Conservation (phyloP, 2,888 invertebrate genomes). For the Seira ritae region DNA sequence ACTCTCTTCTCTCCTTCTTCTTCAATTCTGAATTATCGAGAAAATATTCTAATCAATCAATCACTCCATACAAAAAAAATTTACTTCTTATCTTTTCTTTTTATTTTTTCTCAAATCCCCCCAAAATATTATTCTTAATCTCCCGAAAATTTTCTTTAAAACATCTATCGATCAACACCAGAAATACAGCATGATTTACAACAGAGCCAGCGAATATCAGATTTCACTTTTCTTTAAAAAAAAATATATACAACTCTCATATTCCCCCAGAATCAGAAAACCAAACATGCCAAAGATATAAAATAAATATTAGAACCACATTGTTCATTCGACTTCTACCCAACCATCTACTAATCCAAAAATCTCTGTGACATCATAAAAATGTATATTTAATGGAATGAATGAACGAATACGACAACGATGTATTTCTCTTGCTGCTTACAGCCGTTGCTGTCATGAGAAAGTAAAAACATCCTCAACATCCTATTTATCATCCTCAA, state of each 20-base stretch:
- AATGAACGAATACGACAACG: constrained; percentile 56
- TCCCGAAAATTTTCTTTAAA: neutral
- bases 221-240: neutral
- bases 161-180: neutral
- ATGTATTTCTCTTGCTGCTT: constrained; percentile 67
- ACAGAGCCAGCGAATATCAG: neutral
- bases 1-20: constrained; percentile 1
- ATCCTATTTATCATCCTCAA: constrained; percentile 52
- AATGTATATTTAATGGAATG: constrained; percentile 20
- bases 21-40: neutral
- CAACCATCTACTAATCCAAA: constrained; percentile 34
- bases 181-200: constrained; percentile 11
- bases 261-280: neutral
- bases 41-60: constrained; percentile 10
- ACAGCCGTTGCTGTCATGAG: constrained; percentile 71
- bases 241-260: neutral
- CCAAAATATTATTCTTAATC: neutral
- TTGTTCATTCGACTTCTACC: constrained; percentile 4
- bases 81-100: neutral
- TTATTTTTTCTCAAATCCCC: neutral
- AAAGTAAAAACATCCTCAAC: constrained; percentile 66
- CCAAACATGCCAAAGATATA: neutral
- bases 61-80: constrained; percentile 45
- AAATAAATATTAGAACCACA: neutral
- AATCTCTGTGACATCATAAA: neutral